Conservation (phyloP, 2,888 invertebrate species). For the Cheilosia pagana region DNA sequence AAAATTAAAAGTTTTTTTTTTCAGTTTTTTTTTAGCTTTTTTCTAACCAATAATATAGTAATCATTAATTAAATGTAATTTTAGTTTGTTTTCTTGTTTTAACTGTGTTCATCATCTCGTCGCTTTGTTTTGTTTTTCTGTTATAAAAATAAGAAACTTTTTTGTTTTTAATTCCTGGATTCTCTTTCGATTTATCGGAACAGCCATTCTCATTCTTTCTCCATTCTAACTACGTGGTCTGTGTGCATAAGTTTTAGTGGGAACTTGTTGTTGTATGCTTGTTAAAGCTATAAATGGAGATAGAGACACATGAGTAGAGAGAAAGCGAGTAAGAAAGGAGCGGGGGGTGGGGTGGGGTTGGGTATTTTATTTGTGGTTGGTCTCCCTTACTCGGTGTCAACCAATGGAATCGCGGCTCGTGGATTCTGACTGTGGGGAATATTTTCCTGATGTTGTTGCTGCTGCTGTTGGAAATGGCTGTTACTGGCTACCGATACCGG, state of each 20-base stretch:
- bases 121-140: constrained; percentile 34
- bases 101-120: constrained; percentile 29
- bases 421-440: constrained; percentile 49
- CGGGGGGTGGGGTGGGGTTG: neutral
- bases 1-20: constrained; percentile 55
- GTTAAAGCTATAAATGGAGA: constrained; percentile 22
- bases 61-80: constrained; percentile 56
- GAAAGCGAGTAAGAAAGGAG: constrained; percentile 35
- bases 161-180: constrained; percentile 63
- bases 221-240: constrained; percentile 63
- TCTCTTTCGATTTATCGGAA: constrained; percentile 71
- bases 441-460: constrained; percentile 72
- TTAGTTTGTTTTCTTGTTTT: constrained; percentile 42
- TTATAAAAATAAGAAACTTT: constrained; percentile 74
- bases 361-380: constrained; percentile 1
- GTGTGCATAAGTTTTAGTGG: constrained; percentile 44
- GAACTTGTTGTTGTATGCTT: constrained; percentile 26
- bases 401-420: constrained; percentile 34
- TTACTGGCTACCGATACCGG: constrained; percentile 73
- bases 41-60: constrained; percentile 66
- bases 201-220: constrained; percentile 72
- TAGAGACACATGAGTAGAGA: constrained; percentile 8
- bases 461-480: constrained; percentile 77
- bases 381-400: constrained; percentile 37
- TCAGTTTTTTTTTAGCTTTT: constrained; percentile 18